Evolutionary conservation across 2,113 vertebrate genomes (phyloP), one percentile per base, ranked within the genome.

Genomic region (Talpa occidentalis): DNA sequence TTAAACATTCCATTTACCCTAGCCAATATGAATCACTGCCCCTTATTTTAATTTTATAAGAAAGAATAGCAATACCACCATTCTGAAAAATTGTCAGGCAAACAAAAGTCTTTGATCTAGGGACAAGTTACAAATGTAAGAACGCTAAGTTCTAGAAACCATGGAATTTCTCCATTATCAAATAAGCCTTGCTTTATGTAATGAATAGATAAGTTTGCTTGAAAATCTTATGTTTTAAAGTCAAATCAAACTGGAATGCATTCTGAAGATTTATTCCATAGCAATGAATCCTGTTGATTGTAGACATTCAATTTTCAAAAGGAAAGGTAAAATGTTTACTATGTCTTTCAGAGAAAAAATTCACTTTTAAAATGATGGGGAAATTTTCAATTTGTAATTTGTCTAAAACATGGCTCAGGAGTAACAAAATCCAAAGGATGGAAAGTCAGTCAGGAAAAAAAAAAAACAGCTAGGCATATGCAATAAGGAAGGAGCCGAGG

Each of bases 41-140:
- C 89, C 89, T 97, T 52, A 49, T 93, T 95, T 90, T 88, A 76
- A 49, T 92, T 95, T 92, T 90, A 72, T 90, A 52, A 95, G 54
- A 52, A 52, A 56, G 54, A 86, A 92, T 69, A 93, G 88, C 87
- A 95, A 90, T 56, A 74, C 40, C 73, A 56, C 40, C 37, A 93
- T 95, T 95, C 82, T 94, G 64, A 95, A 30, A 96, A 94, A 91
- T 54, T 90, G 24, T 93, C 15, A 64, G 60, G 91, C 74, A 92
- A 93, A 76, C 16, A 54, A 44, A 88, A 81, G n/a, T 83, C 72
- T 97, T 91, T 80, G 94, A 72, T 79, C 40, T 76, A 83, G 30
- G 16, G 47, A 62, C 26, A 77, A 86, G 66, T 26, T 83, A n/a
- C 83, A 94, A 91, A 91, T 44, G 86, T 66, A 91, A 83, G 26